Conservation (phyloP, 2,888 invertebrate genomes). For the Nyleta sp. region DNA sequence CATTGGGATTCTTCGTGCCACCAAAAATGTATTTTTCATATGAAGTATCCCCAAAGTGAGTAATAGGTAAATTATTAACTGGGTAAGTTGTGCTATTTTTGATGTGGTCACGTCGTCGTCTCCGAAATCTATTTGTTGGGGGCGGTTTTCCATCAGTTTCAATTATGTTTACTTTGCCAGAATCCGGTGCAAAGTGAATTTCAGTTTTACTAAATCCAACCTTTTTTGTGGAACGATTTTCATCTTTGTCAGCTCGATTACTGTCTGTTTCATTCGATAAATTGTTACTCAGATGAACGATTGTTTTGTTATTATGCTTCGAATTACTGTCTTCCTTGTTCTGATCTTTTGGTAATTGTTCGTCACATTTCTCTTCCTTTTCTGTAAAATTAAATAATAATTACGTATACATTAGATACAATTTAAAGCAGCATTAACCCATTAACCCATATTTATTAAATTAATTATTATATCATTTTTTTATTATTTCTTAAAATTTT, state of each 20-base stretch:
- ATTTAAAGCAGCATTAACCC: too few relatives aligned
- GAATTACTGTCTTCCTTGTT: background rate
- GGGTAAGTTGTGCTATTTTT: conserved; percentile 82
- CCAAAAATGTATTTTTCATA: conserved; percentile 82
- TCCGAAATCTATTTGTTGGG: conserved; percentile 90
- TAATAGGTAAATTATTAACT: conserved; percentile 85
- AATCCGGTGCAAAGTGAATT: conserved; percentile 93
- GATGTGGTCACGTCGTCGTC: conserved; percentile 84
- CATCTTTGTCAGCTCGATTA: conserved; percentile 28
- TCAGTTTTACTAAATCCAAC: conserved; percentile 95
- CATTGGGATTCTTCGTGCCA: conserved; percentile 45
- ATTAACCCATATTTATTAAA: too few relatives aligned
- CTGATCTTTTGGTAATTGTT: background rate
- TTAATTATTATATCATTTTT: too few relatives aligned
- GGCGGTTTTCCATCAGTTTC: conserved; percentile 95
- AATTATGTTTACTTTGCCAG: conserved; percentile 93
- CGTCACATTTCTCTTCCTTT: background rate
- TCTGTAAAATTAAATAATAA: too few relatives aligned
- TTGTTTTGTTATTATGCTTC: conserved; percentile 63
- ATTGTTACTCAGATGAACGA: conserved; percentile 65
- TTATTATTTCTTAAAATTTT: too few relatives aligned
- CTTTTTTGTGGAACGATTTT: conserved; percentile 85
- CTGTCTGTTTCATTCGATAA: conserved; percentile 23
- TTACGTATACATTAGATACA: too few relatives aligned
- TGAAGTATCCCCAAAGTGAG: conserved; percentile 86